Conservation (phyloP, 2,797 vertebrate species). For the Glyptemys insculpta region DNA sequence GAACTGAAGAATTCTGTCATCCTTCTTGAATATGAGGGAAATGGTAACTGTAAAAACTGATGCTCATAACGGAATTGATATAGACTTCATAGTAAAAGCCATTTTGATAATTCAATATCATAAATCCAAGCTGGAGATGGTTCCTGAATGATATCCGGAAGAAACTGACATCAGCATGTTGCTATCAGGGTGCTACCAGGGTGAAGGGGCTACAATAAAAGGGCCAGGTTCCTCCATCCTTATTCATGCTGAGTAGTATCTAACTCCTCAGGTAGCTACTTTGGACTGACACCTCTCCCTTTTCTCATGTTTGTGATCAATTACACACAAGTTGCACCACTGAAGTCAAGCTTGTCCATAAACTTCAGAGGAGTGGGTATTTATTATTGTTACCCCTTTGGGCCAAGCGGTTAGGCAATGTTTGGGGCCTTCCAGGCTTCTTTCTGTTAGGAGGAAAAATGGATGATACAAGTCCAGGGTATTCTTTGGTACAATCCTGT, state of each 20-base stretch:
- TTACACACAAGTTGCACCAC: neutral
- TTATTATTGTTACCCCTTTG: neutral
- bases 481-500: neutral
- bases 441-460: neutral
- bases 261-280: neutral
- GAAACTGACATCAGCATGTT: neutral
- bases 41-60: neutral
- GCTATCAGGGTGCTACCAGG: neutral
- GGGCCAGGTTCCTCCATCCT: fast-evolving
- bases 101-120: fast-evolving
- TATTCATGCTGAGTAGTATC: neutral
- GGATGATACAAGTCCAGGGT: neutral
- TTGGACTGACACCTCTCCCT: neutral
- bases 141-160: neutral
- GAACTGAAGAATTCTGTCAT: neutral
- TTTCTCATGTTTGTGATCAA: neutral
- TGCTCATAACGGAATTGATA: neutral
- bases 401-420: neutral
- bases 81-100: neutral
- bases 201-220: neutral
- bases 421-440: neutral
- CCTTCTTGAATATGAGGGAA: neutral
- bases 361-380: neutral
- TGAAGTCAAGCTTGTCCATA: neutral
- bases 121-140: neutral